Base-by-base conservation (phyloP, 2,113 vertebrate genomes). In the Plotosus lineatus region DNA sequence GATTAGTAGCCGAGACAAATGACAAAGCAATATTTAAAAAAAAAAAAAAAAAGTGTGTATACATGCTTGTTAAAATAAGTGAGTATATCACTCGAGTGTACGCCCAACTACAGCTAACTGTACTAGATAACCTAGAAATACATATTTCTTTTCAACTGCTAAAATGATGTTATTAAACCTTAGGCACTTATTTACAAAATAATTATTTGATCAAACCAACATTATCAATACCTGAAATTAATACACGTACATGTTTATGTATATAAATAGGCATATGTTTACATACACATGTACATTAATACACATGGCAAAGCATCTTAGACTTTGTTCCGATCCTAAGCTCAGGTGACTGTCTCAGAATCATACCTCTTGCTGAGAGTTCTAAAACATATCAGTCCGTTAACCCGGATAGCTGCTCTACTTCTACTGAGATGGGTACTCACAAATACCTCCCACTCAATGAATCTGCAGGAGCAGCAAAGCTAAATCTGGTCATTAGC, bases 391-490 rank as follows among this genome's bases (percentile, higher is more conserved):
- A 15, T 50, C 53, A 9, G 14, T 66, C 56, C 10, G 42, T 42
- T 66, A 66, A 63, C 60, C 33, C 33, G 33, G 33, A 9, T 56
- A 63, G 42, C 11, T 48, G 60, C 76, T n/a, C 50, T 28, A 82
- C 48, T 33, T 78, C 31, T 46, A 68, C 40, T 71, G 14, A 53
- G 55, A 63, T 65, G 46, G 15, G 53, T 12, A 83, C 56, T 56
- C 56, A 68, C 68, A 58, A 65, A 33, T 15, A 44, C 42, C 56
- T 23, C 56, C 9, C 38, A 74, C 21, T 12, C 36, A 40, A 66
- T 40, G 9, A 50, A 36, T 21, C 8, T 68, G n/a, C 8, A 56
- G 21, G 55, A 77, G 40, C 23, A 42, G 23, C 28, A 48, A 38
- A 7, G 10, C 14, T 78, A 12, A 51, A 12, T 14, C 46, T 51